Percentiles rank a stretch among this genome's conserved stretches.
Evolutionary conservation across 2,797 vertebrate genomes (phyloP).

Genomic region (Coendou prehensilis): DNA sequence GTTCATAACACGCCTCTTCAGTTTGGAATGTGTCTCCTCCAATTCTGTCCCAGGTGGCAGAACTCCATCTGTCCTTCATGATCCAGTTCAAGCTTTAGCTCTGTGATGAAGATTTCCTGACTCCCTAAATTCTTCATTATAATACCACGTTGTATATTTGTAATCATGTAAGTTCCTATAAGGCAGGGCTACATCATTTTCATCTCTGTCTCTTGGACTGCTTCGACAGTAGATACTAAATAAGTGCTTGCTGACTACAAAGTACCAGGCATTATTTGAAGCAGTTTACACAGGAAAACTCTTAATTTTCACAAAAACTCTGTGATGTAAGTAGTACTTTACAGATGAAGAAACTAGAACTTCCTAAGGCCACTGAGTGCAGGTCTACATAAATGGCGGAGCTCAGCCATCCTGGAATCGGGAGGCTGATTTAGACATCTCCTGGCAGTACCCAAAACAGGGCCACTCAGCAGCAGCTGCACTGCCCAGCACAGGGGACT

Average conservation of each 20-base stretch:
- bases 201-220: constrained; percentile 42
- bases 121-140: neutral
- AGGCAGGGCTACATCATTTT: constrained; percentile 19
- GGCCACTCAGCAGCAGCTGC: neutral
- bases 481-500: neutral
- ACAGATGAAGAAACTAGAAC: constrained; percentile 35
- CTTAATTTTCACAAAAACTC: neutral
- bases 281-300: neutral
- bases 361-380: neutral
- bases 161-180: constrained; percentile 5
- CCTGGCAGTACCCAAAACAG: neutral
- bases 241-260: constrained; percentile 29
- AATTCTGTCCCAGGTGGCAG: neutral
- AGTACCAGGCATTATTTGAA: constrained; percentile 7
- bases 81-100: constrained; percentile 35
- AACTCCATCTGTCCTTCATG: constrained; percentile 43
- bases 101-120: constrained; percentile 10
- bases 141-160: neutral
- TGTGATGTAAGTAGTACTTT: neutral
- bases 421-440: neutral
- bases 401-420: neutral
- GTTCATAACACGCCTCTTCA: constrained; percentile 16
- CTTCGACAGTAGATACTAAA: neutral
- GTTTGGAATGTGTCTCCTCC: constrained; percentile 7
- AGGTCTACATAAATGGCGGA: neutral